Evolutionary conservation across 2,797 vertebrate genomes (phyloP).

Genomic region (Microctenopoma steveboyesi): DNA sequence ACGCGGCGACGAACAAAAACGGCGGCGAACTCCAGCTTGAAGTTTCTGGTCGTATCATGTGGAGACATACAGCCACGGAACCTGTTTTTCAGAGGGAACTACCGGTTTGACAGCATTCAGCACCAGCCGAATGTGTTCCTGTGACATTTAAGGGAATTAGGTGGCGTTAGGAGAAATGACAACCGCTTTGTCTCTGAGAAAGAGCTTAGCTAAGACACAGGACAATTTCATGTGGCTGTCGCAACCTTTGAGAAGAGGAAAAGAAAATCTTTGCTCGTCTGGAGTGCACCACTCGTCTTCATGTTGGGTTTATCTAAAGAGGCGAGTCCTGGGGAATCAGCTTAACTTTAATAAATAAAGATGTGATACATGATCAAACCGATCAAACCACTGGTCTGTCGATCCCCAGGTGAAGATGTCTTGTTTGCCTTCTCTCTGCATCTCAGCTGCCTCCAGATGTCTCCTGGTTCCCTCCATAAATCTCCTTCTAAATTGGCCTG

Average conservation of each 20-base stretch:
- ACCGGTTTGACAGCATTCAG: constrained; percentile 23
- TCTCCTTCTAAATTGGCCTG: constrained; percentile 46
- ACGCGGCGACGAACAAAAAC: constrained; percentile 4
- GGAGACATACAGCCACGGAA: not conserved
- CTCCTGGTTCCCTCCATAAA: constrained; percentile 50
- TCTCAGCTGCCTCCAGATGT: constrained; percentile 54
- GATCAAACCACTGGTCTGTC: too few species aligned
- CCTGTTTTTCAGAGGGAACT: constrained; percentile 19
- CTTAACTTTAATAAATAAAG: not conserved
- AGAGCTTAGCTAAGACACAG: constrained; percentile 59
- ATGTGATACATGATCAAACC: too few species aligned
- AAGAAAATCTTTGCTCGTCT: constrained; percentile 6
- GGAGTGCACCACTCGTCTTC: constrained; percentile 24
- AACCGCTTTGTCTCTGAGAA: constrained; percentile 72
- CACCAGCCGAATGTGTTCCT: constrained; percentile 22
- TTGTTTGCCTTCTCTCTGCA: not conserved
- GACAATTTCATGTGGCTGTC: constrained; percentile 33
- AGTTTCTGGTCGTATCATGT: constrained; percentile 5
- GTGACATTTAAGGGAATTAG: constrained; percentile 75
- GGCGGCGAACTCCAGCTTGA: not conserved
- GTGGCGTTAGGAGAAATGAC: constrained; percentile 64
- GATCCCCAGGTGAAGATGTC: too few species aligned
- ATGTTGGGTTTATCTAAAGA: constrained; percentile 32
- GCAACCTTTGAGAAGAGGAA: constrained; percentile 31
- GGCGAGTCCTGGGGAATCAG: constrained; percentile 6